Base-by-base conservation (phyloP, 2,888 invertebrate genomes). In the Heliconius ethilla region DNA sequence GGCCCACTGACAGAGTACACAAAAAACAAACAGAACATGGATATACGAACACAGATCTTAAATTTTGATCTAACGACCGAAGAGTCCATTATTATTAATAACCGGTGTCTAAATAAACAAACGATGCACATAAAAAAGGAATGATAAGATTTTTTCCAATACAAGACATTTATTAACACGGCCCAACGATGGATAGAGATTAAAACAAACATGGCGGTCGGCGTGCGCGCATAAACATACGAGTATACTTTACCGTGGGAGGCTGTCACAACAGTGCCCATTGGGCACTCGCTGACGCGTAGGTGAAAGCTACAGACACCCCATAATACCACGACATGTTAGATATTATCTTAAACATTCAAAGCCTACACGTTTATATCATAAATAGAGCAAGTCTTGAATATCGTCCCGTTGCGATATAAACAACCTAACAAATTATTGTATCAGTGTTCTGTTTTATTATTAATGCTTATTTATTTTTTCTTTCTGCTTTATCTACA, bases 121-220 rank as follows among this genome's bases (percentile, higher is more conserved):
- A 90, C 88, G 88, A 86, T 83, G 85, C 87, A 89, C 88, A 90
- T 91, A 91, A 90, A 89, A 18, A 91, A 90, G 88, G 83, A 85
- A 88, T 84, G 88, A 89, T 84, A 84, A 83, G 80, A 76, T 84
- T 91, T 45, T 90, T 89, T 89, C 86, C 87, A 89, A 91, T 91
- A 90, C 89, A 87, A 91, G 92, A 92, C 91, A 92, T 94, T 93
- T 93, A 94, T 93, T 94, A 93, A 94, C 93, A 92, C 92, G 88
- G 88, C 82, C 86, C 87, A 87, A 89, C 91, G 90, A 89, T 92
- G 92, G 89, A 91, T 91, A 91, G 90, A 91, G 94, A 94, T 94
- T 51, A 93, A 93, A 94, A 93, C 93, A 94, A 94, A 94, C 93
- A 94, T 93, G 93, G 92, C 93, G 90, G 91, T 88, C 92, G 87